Conservation (phyloP, 2,797 vertebrate genomes). For the Leptodon cayanensis region DNA sequence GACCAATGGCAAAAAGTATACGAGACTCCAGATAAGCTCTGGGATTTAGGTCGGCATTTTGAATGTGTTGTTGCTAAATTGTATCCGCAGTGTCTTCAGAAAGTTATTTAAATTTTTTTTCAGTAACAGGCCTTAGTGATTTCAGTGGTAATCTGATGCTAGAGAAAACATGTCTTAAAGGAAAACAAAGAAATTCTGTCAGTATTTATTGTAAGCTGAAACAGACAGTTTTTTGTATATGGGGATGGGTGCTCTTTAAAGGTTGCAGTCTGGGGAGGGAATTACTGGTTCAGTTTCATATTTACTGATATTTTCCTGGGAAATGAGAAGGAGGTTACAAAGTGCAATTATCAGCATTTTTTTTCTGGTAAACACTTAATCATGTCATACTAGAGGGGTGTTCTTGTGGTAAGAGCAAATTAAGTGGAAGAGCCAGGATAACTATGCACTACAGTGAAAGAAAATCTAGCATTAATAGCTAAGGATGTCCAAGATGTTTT, state of each 20-base stretch:
- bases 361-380: slow-evolving; percentile 72
- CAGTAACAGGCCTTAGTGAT: slow-evolving; percentile 65
- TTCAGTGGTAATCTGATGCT: slow-evolving; percentile 62
- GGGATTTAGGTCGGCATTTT: slow-evolving; percentile 99
- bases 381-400: slow-evolving; percentile 55
- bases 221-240: slow-evolving; percentile 75
- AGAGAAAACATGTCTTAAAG: slow-evolving; percentile 67
- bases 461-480: slow-evolving; percentile 67
- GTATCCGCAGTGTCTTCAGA: slow-evolving; percentile 99
- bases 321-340: slow-evolving; percentile 88
- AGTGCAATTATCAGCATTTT: slow-evolving; percentile 98
- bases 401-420: slow-evolving; percentile 68
- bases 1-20: slow-evolving; percentile 95
- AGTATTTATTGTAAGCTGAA: slow-evolving; percentile 82
- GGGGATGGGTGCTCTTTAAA: slow-evolving; percentile 85
- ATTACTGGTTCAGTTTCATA: slow-evolving; percentile 77
- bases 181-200: slow-evolving; percentile 74
- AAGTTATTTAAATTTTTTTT: slow-evolving; percentile 86
- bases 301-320: slow-evolving; percentile 84
- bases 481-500: slow-evolving; percentile 58
- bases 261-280: slow-evolving; percentile 80
- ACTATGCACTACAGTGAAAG: slow-evolving; percentile 77
- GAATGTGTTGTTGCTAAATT: slow-evolving; percentile 99
- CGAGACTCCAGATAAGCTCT: slow-evolving; percentile 95
- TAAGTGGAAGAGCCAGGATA: slow-evolving; percentile 69